phyloP scores from a whole-genome alignment of 2,888 invertebrate genomes.

The Phrixothrix hirtus region DNA sequence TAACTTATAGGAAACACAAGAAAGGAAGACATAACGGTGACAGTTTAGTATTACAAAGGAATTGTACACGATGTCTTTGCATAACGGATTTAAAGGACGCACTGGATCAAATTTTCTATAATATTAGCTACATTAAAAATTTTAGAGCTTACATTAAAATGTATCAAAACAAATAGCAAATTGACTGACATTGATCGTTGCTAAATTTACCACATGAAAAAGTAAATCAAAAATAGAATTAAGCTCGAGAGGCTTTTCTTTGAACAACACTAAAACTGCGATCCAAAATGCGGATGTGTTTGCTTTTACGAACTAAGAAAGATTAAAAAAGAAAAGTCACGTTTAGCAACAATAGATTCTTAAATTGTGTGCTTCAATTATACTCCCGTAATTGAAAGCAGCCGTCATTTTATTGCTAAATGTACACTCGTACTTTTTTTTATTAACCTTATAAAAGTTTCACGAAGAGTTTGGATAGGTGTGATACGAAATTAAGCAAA shows the following conservation, averaged over 20 bases:
- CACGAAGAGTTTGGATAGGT: constrained; percentile 2
- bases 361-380: constrained; percentile 12
- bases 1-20: constrained; percentile 18
- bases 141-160: too few species aligned
- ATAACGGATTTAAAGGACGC: constrained; percentile 15
- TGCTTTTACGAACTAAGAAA: constrained; percentile 16
- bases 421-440: constrained; percentile 12
- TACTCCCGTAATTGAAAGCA: constrained; percentile 13
- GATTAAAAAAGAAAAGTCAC: constrained; percentile 12
- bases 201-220: too few species aligned
- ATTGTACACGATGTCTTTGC: constrained; percentile 14
- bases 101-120: constrained; percentile 2
- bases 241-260: too few species aligned
- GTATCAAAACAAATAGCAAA: too few species aligned
- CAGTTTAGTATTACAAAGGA: constrained; percentile 35
- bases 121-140: background rate
- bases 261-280: too few species aligned
- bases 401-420: constrained; percentile 8
- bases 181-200: too few species aligned
- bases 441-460: constrained; percentile 15
- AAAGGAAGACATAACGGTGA: constrained; percentile 28
- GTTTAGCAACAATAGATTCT: constrained; percentile 14
- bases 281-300: constrained; percentile 19
- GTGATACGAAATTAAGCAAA: constrained; percentile 6
- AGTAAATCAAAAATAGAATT: too few species aligned